phyloP scores from a whole-genome alignment of 2,113 vertebrate species.

The Saccopteryx leptura region DNA sequence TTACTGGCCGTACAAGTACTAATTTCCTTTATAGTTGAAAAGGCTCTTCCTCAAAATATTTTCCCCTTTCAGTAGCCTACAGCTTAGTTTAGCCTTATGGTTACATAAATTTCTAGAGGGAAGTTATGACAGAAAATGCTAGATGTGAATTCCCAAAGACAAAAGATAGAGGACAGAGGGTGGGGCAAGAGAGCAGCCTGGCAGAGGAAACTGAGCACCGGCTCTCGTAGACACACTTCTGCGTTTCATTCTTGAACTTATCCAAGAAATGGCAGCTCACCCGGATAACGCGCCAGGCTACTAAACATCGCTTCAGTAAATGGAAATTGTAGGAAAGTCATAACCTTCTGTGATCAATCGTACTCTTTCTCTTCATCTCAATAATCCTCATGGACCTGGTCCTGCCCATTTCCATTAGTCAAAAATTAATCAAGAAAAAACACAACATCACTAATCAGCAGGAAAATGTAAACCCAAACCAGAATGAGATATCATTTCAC shows the following conservation, averaged over 20 bases:
- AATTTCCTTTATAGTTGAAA: background rate
- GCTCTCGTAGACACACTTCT: background rate
- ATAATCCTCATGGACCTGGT: background rate
- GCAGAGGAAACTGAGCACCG: no score
- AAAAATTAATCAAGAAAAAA: constrained; percentile 41
- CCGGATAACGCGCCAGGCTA: background rate
- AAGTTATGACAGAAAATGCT: background rate
- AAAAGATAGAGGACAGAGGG: background rate
- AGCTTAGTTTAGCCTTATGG: background rate
- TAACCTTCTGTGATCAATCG: background rate
- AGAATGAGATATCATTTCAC: background rate
- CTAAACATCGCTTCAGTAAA: background rate
- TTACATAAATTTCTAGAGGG: background rate
- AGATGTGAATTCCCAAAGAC: background rate
- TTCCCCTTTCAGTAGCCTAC: background rate
- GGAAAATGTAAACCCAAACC: background rate
- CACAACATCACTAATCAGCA: background rate
- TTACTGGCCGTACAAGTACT: no score
- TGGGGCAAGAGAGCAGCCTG: background rate
- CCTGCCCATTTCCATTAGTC: background rate
- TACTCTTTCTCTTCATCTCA: background rate
- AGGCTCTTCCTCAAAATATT: background rate
- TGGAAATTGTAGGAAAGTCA: background rate
- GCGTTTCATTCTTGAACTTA: constrained; percentile 25
- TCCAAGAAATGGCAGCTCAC: constrained; percentile 6